Conservation (phyloP, 92 coral and sea anemone species). For the Porites cylindrica region DNA sequence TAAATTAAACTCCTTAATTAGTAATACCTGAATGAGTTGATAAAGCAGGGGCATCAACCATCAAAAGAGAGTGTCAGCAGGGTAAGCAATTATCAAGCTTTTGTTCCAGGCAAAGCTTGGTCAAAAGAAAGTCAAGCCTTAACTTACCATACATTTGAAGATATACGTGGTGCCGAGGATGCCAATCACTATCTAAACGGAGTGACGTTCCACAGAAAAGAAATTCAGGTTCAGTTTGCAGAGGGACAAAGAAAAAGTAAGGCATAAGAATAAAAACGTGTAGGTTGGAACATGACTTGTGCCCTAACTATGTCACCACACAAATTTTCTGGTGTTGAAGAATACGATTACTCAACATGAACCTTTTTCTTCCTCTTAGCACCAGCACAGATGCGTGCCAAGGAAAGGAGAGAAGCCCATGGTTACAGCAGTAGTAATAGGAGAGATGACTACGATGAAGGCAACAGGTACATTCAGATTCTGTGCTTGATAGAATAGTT, state of each 20-base stretch:
- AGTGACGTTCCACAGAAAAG: constrained; percentile 84
- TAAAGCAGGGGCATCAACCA: neutral
- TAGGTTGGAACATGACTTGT: neutral
- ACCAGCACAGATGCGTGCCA: no score
- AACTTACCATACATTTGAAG: constrained; percentile 96
- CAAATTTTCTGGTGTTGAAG: neutral
- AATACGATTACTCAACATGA: no score
- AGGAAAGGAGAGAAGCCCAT: neutral
- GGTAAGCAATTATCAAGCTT: constrained; percentile 20
- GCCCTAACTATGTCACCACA: neutral
- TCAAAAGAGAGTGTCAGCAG: neutral
- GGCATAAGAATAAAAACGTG: constrained; percentile 4
- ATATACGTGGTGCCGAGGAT: constrained; percentile 99
- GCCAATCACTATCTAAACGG: constrained; percentile 95
- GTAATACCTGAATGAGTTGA: neutral
- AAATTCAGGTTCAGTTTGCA: constrained; percentile 98
- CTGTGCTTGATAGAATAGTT: neutral
- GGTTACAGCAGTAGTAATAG: constrained; percentile 61
- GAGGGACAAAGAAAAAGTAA: constrained; percentile 99
- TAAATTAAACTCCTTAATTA: no score
- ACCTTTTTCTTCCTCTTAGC: no score
- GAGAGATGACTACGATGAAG: constrained; percentile 48
- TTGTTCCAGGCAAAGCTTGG: constrained; percentile 56
- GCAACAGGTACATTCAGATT: constrained; percentile 33
- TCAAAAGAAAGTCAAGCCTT: constrained; percentile 73